These are phyloP conservation scores for Microplitis mediator DNA, from an alignment of 1,140 invertebrate species.

Conservation along the genomic window DNA sequence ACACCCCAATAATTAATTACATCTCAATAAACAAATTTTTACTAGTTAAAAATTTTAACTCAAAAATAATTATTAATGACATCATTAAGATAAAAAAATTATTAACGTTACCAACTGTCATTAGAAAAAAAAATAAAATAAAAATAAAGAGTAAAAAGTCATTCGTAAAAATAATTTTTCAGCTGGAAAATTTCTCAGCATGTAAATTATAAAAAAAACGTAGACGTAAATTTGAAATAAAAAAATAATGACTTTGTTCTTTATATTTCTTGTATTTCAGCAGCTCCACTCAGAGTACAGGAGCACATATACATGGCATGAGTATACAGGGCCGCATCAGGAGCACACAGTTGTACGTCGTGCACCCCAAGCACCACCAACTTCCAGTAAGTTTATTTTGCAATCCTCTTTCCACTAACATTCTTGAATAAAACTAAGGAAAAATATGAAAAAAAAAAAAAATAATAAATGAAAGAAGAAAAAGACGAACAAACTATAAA, in stretches of 20 bases:
- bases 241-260: constrained; percentile 11
- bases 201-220: not conserved
- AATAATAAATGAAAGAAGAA: no score
- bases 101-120: no score
- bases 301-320: constrained; percentile 92
- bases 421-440: constrained; percentile 6
- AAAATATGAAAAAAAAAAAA: not conserved
- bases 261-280: constrained; percentile 57
- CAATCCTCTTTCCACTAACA: constrained; percentile 47
- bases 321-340: constrained; percentile 75
- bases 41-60: no score
- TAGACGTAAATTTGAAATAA: not conserved
- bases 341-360: constrained; percentile 69
- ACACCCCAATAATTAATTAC: no score
- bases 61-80: no score
- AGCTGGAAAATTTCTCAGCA: not conserved
- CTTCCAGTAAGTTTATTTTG: constrained; percentile 60
- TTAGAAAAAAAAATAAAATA: no score
- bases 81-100: no score
- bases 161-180: not conserved
- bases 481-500: not conserved
- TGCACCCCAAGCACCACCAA: constrained; percentile 66
- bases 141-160: no score
- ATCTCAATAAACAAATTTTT: no score
- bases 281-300: constrained; percentile 90